phyloP scores from a whole-genome alignment of 2,888 invertebrate species.

The Macaria liturata region DNA sequence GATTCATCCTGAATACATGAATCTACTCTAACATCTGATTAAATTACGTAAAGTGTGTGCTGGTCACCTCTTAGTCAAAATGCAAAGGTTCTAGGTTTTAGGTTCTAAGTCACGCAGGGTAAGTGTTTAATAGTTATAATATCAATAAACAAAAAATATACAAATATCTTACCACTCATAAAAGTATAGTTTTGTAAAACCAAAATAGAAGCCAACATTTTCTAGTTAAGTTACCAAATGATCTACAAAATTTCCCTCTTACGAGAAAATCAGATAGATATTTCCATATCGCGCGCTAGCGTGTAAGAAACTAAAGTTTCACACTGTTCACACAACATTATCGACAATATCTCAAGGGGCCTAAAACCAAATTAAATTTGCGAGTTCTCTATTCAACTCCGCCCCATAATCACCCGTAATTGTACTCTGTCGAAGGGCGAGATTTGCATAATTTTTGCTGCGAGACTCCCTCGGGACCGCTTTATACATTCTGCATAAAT shows the following conservation, averaged over 20 bases:
- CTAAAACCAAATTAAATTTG: constrained; percentile 50
- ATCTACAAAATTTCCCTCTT: background rate
- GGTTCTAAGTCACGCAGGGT: too few relatives aligned
- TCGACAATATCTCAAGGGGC: constrained; percentile 25
- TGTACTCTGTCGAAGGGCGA: constrained; percentile 65
- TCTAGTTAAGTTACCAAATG: background rate
- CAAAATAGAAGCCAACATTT: background rate
- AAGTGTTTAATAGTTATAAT: too few relatives aligned
- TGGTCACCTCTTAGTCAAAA: too few relatives aligned
- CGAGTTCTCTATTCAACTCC: constrained; percentile 60
- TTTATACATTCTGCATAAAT: constrained; percentile 72
- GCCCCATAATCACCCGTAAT: constrained; percentile 73
- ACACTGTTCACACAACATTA: constrained; percentile 27
- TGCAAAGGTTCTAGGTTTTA: too few relatives aligned
- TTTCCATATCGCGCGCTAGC: constrained; percentile 13
- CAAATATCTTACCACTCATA: too few relatives aligned
- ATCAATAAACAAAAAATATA: too few relatives aligned
- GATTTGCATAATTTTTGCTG: constrained; percentile 74
- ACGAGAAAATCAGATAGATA: constrained; percentile 6
- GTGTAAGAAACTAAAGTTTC: constrained; percentile 16
- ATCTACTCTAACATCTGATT: too few relatives aligned
- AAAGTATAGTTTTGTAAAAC: too few relatives aligned
- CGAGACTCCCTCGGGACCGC: constrained; percentile 55
- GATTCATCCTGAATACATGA: too few relatives aligned
- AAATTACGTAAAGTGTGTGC: too few relatives aligned